Percentiles rank a stretch among this genome's conserved stretches.
Evolutionary conservation across 2,113 vertebrate genomes (phyloP).

Genomic region (Hyla sarda): DNA sequence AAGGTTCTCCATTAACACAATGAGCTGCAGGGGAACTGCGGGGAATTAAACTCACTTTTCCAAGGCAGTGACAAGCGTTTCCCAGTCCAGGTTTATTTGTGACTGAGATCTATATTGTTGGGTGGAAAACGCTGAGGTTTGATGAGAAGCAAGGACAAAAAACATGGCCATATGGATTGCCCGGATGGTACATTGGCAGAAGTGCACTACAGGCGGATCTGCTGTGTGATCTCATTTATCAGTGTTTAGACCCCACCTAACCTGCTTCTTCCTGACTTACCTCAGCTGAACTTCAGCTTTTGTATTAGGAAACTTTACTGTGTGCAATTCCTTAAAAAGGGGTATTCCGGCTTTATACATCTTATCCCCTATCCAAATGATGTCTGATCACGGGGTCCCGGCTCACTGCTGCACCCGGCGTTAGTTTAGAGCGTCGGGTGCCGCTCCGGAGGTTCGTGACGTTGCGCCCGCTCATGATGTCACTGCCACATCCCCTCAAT

Average conservation of each 20-base stretch:
- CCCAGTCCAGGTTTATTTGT: background rate
- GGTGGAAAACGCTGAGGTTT: background rate
- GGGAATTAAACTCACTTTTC: slow-evolving; percentile 36
- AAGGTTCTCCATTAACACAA: slow-evolving; percentile 46
- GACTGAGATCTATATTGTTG: background rate
- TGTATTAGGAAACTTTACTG: no score
- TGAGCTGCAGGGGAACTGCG: slow-evolving; percentile 36
- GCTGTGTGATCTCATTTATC: background rate
- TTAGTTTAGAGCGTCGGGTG: no score
- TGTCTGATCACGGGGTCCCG: no score
- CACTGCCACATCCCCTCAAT: no score
- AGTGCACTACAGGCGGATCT: background rate
- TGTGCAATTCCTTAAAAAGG: no score
- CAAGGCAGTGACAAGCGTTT: background rate
- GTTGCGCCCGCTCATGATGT: no score
- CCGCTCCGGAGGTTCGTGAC: no score
- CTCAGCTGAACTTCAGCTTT: background rate
- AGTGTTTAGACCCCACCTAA: background rate
- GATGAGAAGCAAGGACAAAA: background rate
- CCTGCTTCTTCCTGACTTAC: background rate
- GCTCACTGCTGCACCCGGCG: no score
- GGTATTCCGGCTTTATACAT: no score
- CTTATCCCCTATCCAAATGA: no score
- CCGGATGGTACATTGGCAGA: background rate
- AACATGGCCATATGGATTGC: background rate